Evolutionary conservation across 2,888 invertebrate species (phyloP), one percentile per base, ranked within the genome.

Genomic region (Lithosia quadra): DNA sequence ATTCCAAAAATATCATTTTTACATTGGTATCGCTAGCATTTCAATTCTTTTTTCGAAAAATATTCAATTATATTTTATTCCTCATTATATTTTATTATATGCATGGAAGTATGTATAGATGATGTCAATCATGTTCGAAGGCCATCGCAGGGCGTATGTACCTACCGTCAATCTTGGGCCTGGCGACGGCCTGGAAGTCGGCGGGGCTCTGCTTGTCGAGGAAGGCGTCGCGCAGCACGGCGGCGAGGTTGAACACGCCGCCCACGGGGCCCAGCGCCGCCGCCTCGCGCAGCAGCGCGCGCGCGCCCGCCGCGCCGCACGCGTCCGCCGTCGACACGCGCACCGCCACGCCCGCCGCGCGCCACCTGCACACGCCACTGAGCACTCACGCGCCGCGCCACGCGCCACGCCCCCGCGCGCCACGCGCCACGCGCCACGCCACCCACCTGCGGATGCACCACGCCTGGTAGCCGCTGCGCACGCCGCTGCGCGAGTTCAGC

Each of bases 171-270:
- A 99, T 96, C 95, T 99, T 99, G 0, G 99, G 98, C 78, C 95
- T 95, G 78, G 97, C 96, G 2, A 98, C 98, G 15, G 96, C 96
- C 81, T 96, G 96, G 93, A 98, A 99, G 89, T 97, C 97, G 61
- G 96, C 96, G 69, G 96, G 96, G 0, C 97, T 96, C 91, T 97
- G 98, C 90, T 99, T 98, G 91, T 98, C 98, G 83, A 99, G 96
- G 84, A 98, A 95, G 10, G 97, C 98, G 91, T 99, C 99, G 39
- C 97, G 95, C 72, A 99, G 94, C 69, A 99, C 99, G 86, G 97
- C 99, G 33, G 99, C 99, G 82, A 99, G 95, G 93, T 99, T 99
- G 95, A 99, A 99, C 71, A 99, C 97, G 79, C 97, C 98, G 73
- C 98, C 98, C 71, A 98, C 96, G 60, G 97, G 95, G 13, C 97